A percentile compares a stretch with the other conserved stretches of the same genome.
These are phyloP conservation scores for Neelides folsomi DNA, from an alignment of 2,888 invertebrate species.

Conservation along the genomic window DNA sequence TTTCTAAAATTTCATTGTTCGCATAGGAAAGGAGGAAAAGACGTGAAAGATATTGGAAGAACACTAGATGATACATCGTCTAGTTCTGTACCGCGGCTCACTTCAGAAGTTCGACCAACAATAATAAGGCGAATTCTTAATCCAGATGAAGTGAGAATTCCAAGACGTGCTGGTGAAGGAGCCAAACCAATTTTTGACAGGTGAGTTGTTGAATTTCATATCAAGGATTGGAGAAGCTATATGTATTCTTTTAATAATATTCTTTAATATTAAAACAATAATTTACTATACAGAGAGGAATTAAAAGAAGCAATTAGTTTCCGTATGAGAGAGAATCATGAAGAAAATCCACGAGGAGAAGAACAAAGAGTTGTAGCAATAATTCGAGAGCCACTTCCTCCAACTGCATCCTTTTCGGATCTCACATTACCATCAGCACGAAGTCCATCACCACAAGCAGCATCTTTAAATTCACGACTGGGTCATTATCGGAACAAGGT, in stretches of 20 bases:
- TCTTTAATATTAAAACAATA: too few species aligned
- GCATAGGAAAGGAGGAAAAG: too few species aligned
- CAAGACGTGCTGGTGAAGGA: slow-evolving; percentile 25
- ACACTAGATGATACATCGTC: slow-evolving; percentile 1
- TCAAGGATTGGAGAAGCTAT: too few species aligned
- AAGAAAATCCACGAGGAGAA: slow-evolving; percentile 17
- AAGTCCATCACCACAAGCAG: not conserved
- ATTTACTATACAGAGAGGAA: slow-evolving; percentile 13
- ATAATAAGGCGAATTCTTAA: slow-evolving; percentile 27
- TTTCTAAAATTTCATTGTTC: too few species aligned
- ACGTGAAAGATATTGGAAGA: too few species aligned
- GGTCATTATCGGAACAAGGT: not conserved
- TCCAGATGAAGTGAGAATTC: slow-evolving; percentile 29
- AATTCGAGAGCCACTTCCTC: slow-evolving; percentile 23
- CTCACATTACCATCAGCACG: not conserved
- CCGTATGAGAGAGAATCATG: slow-evolving; percentile 23
- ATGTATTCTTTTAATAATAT: too few species aligned
- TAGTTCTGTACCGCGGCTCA: slow-evolving; percentile 12
- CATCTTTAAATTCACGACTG: too few species aligned
- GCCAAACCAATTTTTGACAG: slow-evolving; percentile 27
- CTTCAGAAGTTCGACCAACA: slow-evolving; percentile 11
- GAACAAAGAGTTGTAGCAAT: slow-evolving; percentile 29
- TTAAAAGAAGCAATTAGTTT: slow-evolving; percentile 23
- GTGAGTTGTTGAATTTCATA: too few species aligned
- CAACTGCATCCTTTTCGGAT: not conserved